A percentile compares a stretch with the other conserved stretches of the same genome.
Evolutionary conservation across 2,888 invertebrate genomes (phyloP).

Genomic region (Thelaira solivaga): DNA sequence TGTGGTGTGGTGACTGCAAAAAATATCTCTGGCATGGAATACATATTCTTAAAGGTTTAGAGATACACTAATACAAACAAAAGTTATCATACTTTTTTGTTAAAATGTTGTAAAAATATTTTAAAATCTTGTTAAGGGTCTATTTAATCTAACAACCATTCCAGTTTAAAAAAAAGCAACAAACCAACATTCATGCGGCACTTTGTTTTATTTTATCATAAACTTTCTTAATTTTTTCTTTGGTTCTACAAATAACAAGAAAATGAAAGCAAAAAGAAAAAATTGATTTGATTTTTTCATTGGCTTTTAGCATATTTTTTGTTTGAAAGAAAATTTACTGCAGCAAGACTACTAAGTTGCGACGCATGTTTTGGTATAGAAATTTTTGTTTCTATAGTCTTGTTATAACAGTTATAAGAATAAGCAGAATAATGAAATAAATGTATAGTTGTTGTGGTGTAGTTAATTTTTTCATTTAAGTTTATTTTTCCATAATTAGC

Average conservation of each 20-base stretch:
- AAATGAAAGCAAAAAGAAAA: neutral
- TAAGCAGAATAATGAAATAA: no score
- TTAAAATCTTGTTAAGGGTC: slow-evolving; percentile 51
- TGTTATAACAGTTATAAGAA: no score
- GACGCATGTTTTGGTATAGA: neutral
- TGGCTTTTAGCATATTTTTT: slow-evolving; percentile 12
- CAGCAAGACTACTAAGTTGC: slow-evolving; percentile 17
- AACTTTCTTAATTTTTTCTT: no score
- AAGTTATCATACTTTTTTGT: slow-evolving; percentile 37
- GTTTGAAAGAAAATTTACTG: slow-evolving; percentile 26
- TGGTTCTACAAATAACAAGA: neutral
- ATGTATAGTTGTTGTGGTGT: no score
- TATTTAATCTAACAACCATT: slow-evolving; percentile 7
- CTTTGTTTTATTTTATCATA: neutral
- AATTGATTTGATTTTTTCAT: slow-evolving; percentile 26
- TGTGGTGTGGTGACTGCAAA: slow-evolving; percentile 12
- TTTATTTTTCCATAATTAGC: no score
- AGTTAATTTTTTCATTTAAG: no score
- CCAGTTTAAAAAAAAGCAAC: no score
- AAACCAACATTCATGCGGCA: slow-evolving; percentile 5
- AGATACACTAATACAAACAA: slow-evolving; percentile 1
- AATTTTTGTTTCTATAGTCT: no score
- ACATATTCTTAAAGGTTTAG: slow-evolving; percentile 30
- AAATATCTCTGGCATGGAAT: slow-evolving; percentile 15
- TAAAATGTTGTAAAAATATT: slow-evolving; percentile 56